Percentiles rank a stretch among this genome's conserved stretches.
These are phyloP conservation scores for Chloebia gouldiae DNA, from an alignment of 2,113 vertebrate genomes.

Conservation along the genomic window DNA sequence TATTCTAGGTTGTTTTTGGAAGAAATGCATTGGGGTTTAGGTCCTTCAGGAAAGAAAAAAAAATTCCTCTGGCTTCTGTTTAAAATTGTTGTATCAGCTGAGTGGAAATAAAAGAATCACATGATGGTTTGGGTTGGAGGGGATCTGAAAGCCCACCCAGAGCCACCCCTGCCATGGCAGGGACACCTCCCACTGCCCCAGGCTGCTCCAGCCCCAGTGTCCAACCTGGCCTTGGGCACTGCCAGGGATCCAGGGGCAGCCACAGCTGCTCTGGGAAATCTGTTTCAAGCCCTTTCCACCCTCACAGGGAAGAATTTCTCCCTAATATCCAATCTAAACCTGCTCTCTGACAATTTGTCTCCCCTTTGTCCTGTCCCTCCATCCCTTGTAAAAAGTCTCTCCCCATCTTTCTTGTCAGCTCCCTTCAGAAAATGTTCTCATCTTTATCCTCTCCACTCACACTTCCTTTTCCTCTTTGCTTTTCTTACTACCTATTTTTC, in stretches of 20 bases:
- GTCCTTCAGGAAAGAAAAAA: background rate
- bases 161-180: too few relatives aligned
- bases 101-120: background rate
- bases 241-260: too few relatives aligned
- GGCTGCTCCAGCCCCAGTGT: too few relatives aligned
- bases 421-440: background rate
- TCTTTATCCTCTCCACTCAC: background rate
- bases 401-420: background rate
- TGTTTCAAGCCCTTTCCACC: background rate
- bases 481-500: background rate
- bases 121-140: background rate
- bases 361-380: background rate
- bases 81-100: background rate
- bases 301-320: background rate
- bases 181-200: too few relatives aligned
- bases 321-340: too few relatives aligned
- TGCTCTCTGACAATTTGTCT: background rate
- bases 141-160: fast-evolving
- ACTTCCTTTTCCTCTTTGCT: background rate
- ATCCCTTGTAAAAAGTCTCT: background rate
- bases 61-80: background rate
- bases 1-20: background rate
- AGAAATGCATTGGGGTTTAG: background rate
- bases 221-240: too few relatives aligned
- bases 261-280: background rate